These are phyloP conservation scores for Acrocyrtus sp. DNA, from an alignment of 2,888 invertebrate genomes.

Conservation along the genomic window DNA sequence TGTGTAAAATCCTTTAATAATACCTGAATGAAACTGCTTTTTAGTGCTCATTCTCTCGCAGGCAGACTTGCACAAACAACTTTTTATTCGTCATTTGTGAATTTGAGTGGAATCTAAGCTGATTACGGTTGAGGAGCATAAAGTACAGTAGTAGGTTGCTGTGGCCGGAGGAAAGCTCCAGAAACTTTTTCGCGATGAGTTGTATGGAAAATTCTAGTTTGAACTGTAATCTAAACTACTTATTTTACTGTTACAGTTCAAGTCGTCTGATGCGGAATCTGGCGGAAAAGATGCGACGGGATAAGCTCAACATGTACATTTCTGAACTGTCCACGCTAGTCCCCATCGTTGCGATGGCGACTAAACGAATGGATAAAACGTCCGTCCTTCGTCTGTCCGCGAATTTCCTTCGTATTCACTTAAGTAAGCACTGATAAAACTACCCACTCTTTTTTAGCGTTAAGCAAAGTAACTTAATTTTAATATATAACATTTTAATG, in stretches of 20 bases:
- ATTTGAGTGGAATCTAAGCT: too few species aligned
- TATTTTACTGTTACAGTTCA: constrained; percentile 58
- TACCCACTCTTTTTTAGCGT: background rate
- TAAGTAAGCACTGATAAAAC: constrained; percentile 63
- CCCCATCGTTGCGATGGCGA: constrained; percentile 84
- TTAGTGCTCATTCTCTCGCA: too few species aligned
- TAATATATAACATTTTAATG: background rate
- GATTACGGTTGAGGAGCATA: too few species aligned
- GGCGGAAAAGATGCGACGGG: constrained; percentile 91
- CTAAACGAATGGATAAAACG: constrained; percentile 90
- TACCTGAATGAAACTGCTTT: too few species aligned
- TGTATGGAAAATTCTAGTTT: too few species aligned
- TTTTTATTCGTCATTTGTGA: too few species aligned
- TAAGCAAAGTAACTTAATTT: too few species aligned
- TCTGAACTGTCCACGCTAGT: constrained; percentile 83
- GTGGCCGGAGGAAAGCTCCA: too few species aligned
- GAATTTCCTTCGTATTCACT: constrained; percentile 81
- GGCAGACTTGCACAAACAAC: too few species aligned
- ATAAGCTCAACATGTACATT: constrained; percentile 88
- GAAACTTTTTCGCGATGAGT: too few species aligned
- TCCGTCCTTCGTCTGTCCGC: constrained; percentile 88
- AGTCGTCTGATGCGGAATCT: constrained; percentile 85
- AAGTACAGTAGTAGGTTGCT: too few species aligned
- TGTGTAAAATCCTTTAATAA: too few species aligned
- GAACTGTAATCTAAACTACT: background rate